Evolutionary conservation across 2,113 vertebrate genomes (phyloP), one percentile per base, ranked within the genome.

Genomic region (Eidolon helvum): DNA sequence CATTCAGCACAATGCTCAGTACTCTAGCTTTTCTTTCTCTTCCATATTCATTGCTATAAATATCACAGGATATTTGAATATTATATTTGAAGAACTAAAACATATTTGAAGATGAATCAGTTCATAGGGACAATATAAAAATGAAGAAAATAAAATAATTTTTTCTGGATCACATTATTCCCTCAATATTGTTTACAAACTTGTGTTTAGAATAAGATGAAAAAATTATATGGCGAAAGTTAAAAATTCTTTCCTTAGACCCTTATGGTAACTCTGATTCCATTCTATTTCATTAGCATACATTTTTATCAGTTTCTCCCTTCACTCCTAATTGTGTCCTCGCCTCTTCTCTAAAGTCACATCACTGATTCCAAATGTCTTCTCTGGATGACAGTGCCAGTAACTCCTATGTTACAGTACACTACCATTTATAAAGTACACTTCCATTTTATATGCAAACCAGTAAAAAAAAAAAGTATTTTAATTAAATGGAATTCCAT

Each of bases 121-220:
- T 63, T 94, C 71, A 75, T 48, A 10, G 33, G 21, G 11, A 91
- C 75, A 91, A 83, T 43, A 93, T n/a, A 96, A 66, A 96, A 33
- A 57, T 45, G 50, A 50, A 38, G 55, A 82, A 87, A 84, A 61
- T 45, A 83, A 69, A 92, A 28, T 16, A 2, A 21, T 19, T 40
- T 74, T 57, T 82, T 63, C 59, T 43, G 3, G 26, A 92, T 65
- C 38, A 63, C 38, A 74, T 61, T 50, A 82, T 78, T 90, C 21
- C 61, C 7, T 33, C 40, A 92, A 78, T 65, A 45, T 11, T 14
- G 24, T 55, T 83, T 69, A 83, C 38, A 71, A 30, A 24, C 30
- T 61, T 82, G 30, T n/a, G 9, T 38, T 77, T 0, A 90, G 55
- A 96, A 40, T 48, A 86, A 55, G 33, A 55, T 18, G 15, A 21